Evolutionary conservation across 1,140 invertebrate genomes (phyloP).

Genomic region (Proales similis): DNA sequence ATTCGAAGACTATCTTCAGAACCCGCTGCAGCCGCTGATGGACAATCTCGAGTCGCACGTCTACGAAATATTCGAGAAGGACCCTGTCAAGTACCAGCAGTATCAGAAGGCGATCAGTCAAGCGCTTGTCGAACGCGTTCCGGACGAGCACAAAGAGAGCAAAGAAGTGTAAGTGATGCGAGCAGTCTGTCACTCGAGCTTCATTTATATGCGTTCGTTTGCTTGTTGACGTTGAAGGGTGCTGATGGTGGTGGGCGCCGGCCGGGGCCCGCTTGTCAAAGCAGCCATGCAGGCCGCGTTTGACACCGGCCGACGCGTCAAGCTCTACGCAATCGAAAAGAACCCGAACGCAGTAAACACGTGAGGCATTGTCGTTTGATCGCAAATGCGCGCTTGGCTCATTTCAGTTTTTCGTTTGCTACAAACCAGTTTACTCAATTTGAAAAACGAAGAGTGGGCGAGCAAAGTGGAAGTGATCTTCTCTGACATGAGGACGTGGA

Average conservation of each 20-base stretch:
- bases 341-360: constrained; percentile 93
- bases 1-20: constrained; percentile 31
- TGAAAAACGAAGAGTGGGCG: constrained; percentile 73
- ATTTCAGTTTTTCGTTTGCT: constrained; percentile 34
- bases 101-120: constrained; percentile 68
- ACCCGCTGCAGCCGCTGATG: constrained; percentile 72
- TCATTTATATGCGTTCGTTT: constrained; percentile 16
- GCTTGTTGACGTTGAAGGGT: constrained; percentile 42
- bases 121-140: constrained; percentile 61
- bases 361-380: constrained; percentile 48
- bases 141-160: constrained; percentile 54
- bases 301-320: constrained; percentile 50
- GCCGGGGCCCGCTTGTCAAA: constrained; percentile 83
- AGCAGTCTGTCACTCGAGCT: background rate
- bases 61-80: constrained; percentile 97
- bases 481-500: constrained; percentile 74
- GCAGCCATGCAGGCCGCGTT: constrained; percentile 70
- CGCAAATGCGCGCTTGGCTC: background rate
- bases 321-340: constrained; percentile 85
- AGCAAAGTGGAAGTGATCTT: constrained; percentile 55
- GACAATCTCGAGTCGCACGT: constrained; percentile 91
- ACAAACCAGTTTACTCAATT: constrained; percentile 60
- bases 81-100: constrained; percentile 87
- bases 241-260: constrained; percentile 61
- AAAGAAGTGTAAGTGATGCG: constrained; percentile 50